Evolutionary conservation across 37 sponge, comb jelly and placozoan genomes (phyloP), one percentile per base, ranked within the genome.

Genomic region (Spongia lamella): DNA sequence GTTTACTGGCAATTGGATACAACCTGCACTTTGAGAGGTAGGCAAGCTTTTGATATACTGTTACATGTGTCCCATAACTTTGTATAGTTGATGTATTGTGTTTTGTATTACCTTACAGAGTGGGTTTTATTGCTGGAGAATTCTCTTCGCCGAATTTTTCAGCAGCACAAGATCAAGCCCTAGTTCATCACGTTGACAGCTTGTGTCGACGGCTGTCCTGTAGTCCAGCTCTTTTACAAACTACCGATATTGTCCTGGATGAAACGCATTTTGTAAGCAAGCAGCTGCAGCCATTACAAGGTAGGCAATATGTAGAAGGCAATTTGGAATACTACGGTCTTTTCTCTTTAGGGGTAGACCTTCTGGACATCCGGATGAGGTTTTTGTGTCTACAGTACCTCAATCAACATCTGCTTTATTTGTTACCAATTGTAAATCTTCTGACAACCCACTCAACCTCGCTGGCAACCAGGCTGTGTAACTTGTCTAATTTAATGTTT

Each of bases 11-110:
- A 4, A 63, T 66, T 60, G 96, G 96, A 2, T 81, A 83, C 52
- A 87, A 96, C 77, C 71, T 91, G 24, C 84, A 89, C 65, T 80
- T 82, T 51, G 65, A 83, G 26, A 85, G 79, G 94, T 93, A 53
- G 49, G 37, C 49, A 13, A 30, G 54, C 27, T 7, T 5, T 32
- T 11, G 7, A 19, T 64, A 19, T 14, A 34, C 6, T 5, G 21
- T 4, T 64, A 7, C 38, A 34, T 25, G 31, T 64, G 13, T 33
- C 35, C 26, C 33, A n/a, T n/a, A n/a, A n/a, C n/a, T 66, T 6
- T 66, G 31, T 22, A 14, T 66, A 9, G 9, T 9, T 31, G 13
- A 5, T 7, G 31, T 7, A 27, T 13, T 70, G 39, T 22, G 72
- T 47, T 21, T 3, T 52, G 52, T 47, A 53, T 39, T n/a, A 3